Evolutionary conservation across 1,140 invertebrate species (phyloP).

Genomic region (Sesamia nonagrioides): DNA sequence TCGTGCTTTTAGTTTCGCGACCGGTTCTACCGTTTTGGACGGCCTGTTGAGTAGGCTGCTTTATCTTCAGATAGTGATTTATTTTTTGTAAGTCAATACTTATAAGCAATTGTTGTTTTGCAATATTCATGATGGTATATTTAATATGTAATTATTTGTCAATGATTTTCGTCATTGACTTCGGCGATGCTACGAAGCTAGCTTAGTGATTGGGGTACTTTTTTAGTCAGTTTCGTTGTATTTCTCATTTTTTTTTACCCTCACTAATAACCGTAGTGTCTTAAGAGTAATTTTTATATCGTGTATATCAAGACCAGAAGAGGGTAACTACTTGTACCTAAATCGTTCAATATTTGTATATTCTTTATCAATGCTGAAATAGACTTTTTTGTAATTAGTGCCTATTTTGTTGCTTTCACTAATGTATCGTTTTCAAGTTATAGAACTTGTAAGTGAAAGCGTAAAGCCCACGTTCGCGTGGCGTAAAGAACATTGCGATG

Average conservation of each 20-base stretch:
- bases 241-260: conserved; percentile 19
- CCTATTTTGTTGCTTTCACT: conserved; percentile 23
- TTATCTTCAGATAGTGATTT: conserved; percentile 50
- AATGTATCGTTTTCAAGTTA: neutral
- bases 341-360: conserved; percentile 44
- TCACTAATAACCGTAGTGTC: conserved; percentile 25
- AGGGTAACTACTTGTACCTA: conserved; percentile 49
- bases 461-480: neutral
- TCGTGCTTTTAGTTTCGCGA: neutral
- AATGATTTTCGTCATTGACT: conserved; percentile 35
- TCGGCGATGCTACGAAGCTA: conserved; percentile 23
- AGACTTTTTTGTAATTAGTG: conserved; percentile 15
- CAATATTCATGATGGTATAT: conserved; percentile 46
- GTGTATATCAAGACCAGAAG: conserved; percentile 28
- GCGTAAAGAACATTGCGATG: no score
- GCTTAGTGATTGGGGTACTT: conserved; percentile 49
- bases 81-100: conserved; percentile 58
- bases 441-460: conserved; percentile 15
- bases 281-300: conserved; percentile 39
- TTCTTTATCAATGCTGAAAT: conserved; percentile 25
- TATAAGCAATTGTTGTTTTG: conserved; percentile 52
- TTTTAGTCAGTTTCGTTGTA: conserved; percentile 46
- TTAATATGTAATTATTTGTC: conserved; percentile 7
- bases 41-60: conserved; percentile 21
- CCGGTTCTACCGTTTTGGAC: conserved; percentile 21